Base-by-base conservation (phyloP, 1,140 invertebrate genomes). In the Choristoneura fumiferana region DNA sequence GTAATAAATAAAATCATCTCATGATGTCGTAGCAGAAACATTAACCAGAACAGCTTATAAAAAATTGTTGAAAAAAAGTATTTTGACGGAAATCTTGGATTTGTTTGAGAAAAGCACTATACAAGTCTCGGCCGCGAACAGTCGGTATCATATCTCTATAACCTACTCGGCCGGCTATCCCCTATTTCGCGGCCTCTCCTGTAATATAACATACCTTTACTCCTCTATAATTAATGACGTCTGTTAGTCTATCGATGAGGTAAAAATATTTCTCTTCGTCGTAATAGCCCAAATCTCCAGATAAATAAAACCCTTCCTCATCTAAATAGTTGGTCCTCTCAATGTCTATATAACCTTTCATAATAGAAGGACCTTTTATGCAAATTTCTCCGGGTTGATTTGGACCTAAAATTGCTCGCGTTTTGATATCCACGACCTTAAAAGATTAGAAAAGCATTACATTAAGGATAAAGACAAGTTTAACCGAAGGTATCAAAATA, bases 141-240 rank as follows among this genome's bases (percentile, higher is more conserved):
- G n/a, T n/a, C n/a, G n/a, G n/a, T n/a, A n/a, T n/a, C n/a, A n/a
- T n/a, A n/a, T n/a, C n/a, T n/a, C n/a, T n/a, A n/a, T n/a, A n/a
- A n/a, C n/a, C n/a, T n/a, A n/a, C n/a, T n/a, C n/a, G n/a, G n/a
- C n/a, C n/a, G n/a, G n/a, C n/a, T n/a, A n/a, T n/a, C n/a, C n/a
- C n/a, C n/a, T n/a, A n/a, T n/a, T n/a, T n/a, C n/a, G n/a, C n/a
- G n/a, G n/a, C n/a, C n/a, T n/a, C n/a, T 29, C 6, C 2, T 6
- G 6, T 29, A 6, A 29, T 6, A 3, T 29, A 29, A 3, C 6
- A 3, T 63, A 76, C 82, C 62, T 78, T 70, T 58, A 91, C 92
- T 17, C 92, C 94, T 79, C 95, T 94, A 69, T 93, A 94, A 68
- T 94, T 95, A 56, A 96, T 95, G 4, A 96, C 86, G 78, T 96